Conservation (phyloP, 2,113 vertebrate genomes). For the Neomonachus schauinslandi region DNA sequence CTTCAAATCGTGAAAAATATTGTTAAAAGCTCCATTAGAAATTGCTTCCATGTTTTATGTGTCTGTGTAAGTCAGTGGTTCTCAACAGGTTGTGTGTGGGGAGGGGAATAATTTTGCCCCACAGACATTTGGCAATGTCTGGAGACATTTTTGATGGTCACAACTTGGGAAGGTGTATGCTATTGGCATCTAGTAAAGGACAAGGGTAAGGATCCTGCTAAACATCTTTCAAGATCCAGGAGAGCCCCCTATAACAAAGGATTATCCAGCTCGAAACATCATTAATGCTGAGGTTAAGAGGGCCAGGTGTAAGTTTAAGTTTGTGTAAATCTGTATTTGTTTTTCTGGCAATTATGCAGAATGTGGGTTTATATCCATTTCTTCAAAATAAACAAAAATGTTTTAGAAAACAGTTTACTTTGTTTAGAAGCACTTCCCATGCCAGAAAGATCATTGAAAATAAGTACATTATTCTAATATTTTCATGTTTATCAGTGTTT, state of each 20-base stretch:
- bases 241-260: neutral
- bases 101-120: neutral
- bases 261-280: neutral
- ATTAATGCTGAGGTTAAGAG: neutral
- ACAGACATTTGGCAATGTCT: neutral
- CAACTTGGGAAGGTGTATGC: neutral
- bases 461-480: conserved; percentile 22
- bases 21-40: conserved; percentile 1
- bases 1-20: conserved; percentile 56
- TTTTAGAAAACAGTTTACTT: neutral
- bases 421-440: neutral
- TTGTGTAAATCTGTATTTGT: neutral
- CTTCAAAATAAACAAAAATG: neutral
- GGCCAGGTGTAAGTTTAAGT: neutral
- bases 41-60: neutral
- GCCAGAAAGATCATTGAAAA: conserved; percentile 1
- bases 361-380: neutral
- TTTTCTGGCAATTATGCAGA: neutral
- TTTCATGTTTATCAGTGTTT: neutral
- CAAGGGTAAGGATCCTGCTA: neutral
- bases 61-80: neutral
- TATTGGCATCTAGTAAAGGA: neutral
- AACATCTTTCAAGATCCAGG: neutral
- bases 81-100: neutral
- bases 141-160: neutral